phyloP scores from a whole-genome alignment of 2,888 invertebrate species.

The Pammene fasciana region DNA sequence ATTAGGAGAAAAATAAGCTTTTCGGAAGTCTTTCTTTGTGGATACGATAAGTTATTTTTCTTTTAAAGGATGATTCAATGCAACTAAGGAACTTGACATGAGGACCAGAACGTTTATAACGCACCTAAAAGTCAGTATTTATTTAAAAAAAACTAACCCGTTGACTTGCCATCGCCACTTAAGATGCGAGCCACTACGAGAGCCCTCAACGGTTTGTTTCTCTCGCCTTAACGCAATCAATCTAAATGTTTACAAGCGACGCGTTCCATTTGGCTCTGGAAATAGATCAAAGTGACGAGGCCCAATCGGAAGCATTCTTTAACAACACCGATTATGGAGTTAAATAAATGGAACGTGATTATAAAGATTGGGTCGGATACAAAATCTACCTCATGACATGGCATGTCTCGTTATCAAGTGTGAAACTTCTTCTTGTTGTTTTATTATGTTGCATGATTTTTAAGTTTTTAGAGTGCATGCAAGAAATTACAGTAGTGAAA shows the following conservation, averaged over 20 bases:
- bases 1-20: too few relatives aligned
- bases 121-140: too few relatives aligned
- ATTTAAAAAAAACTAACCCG: neutral
- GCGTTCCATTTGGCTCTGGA: constrained; percentile 60
- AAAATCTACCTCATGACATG: constrained; percentile 1
- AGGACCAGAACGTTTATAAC: too few relatives aligned
- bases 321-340: constrained; percentile 29
- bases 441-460: too few relatives aligned
- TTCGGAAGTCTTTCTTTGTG: too few relatives aligned
- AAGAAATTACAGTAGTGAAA: neutral
- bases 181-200: constrained; percentile 28
- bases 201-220: constrained; percentile 51
- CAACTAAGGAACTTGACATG: too few relatives aligned
- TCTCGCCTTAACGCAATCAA: constrained; percentile 60
- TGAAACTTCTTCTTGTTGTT: too few relatives aligned
- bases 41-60: too few relatives aligned
- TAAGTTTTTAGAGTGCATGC: neutral
- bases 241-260: constrained; percentile 59
- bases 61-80: too few relatives aligned
- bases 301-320: constrained; percentile 39
- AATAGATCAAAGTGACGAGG: constrained; percentile 77
- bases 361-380: too few relatives aligned
- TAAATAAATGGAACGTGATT: constrained; percentile 14
- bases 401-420: neutral
- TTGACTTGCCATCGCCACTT: constrained; percentile 18